Conservation (phyloP, 2,888 invertebrate genomes). For the Margaritifera margaritifera region DNA sequence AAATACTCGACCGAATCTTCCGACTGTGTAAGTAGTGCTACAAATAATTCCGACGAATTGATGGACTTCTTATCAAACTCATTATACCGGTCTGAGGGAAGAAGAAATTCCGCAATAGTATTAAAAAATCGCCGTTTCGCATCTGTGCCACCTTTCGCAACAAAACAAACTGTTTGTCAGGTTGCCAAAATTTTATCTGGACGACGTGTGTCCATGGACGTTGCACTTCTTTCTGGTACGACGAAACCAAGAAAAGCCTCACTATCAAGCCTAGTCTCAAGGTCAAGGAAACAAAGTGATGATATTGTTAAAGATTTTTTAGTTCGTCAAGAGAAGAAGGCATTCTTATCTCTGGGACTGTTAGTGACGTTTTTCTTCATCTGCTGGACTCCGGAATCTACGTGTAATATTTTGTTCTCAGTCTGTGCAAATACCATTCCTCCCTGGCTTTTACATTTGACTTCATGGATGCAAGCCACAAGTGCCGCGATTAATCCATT, state of each 20-base stretch:
- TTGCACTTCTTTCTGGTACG: too few relatives aligned
- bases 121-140: background rate
- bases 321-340: slow-evolving; percentile 63
- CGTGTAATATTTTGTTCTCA: slow-evolving; percentile 46
- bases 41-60: slow-evolving; percentile 6
- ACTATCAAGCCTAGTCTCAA: slow-evolving; percentile 1
- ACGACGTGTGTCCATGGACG: too few relatives aligned
- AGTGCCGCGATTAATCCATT: slow-evolving; percentile 63
- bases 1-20: slow-evolving; percentile 49
- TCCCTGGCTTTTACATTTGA: slow-evolving; percentile 36
- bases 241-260: too few relatives aligned
- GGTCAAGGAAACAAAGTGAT: slow-evolving; percentile 42
- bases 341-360: slow-evolving; percentile 53
- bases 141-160: too few relatives aligned
- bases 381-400: slow-evolving; percentile 59
- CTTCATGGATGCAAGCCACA: slow-evolving; percentile 53
- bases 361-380: slow-evolving; percentile 56
- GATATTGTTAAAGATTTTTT: slow-evolving; percentile 58
- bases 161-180: too few relatives aligned
- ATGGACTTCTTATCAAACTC: background rate
- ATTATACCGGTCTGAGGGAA: background rate
- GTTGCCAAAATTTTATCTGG: too few relatives aligned
- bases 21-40: background rate
- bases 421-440: slow-evolving; percentile 38
- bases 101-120: background rate